A percentile compares a stretch with the other conserved stretches of the same genome.
Conservation (phyloP, 2,888 invertebrate genomes). For the Geotrupes spiniger region DNA sequence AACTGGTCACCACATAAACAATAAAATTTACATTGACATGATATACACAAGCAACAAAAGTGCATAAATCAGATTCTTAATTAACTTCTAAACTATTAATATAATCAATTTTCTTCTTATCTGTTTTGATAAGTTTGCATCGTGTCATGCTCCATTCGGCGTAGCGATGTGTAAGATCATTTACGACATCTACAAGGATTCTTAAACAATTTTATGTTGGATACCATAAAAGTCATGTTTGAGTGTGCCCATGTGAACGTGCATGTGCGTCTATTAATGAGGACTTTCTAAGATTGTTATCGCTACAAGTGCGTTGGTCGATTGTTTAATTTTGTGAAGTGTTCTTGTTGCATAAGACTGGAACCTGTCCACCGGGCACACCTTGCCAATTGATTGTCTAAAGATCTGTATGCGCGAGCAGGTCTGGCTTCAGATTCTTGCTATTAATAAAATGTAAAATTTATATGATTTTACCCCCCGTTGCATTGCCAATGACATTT, state of each 20-base stretch:
- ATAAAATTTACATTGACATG: too few species aligned
- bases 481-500: too few species aligned
- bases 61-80: too few species aligned
- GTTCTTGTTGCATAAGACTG: slow-evolving; percentile 28
- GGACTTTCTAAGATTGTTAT: slow-evolving; percentile 31
- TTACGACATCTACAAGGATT: slow-evolving; percentile 18
- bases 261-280: slow-evolving; percentile 18
- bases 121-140: slow-evolving; percentile 5
- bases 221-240: slow-evolving; percentile 8
- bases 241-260: too few species aligned
- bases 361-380: slow-evolving; percentile 29
- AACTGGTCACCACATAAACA: too few species aligned
- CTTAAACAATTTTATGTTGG: slow-evolving; percentile 11
- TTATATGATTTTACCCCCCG: too few species aligned
- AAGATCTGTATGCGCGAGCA: slow-evolving; percentile 26
- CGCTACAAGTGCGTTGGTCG: slow-evolving; percentile 28
- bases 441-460: too few species aligned
- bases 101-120: slow-evolving; percentile 14
- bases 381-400: slow-evolving; percentile 34
- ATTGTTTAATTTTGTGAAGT: slow-evolving; percentile 29
- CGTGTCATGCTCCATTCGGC: slow-evolving; percentile 14
- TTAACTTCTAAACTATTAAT: too few species aligned
- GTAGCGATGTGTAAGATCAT: slow-evolving; percentile 20
- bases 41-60: too few species aligned
- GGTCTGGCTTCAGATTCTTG: too few species aligned